A percentile compares a stretch with the other conserved stretches of the same genome.
Conservation (phyloP, 2,888 invertebrate species). For the Clivina fossor region DNA sequence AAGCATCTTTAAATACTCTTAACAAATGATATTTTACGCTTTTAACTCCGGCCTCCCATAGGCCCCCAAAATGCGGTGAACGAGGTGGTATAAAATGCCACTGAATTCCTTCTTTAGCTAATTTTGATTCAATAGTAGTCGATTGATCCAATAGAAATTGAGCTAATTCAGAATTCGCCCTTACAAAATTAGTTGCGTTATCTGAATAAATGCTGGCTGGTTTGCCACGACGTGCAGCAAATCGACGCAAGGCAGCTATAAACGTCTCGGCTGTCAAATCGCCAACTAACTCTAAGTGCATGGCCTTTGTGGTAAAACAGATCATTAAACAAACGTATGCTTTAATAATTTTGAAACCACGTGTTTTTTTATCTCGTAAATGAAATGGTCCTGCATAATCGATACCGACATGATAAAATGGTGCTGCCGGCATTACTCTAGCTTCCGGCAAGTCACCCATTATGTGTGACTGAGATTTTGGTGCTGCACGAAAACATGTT, state of each 20-base stretch:
- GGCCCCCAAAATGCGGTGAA: too few relatives aligned
- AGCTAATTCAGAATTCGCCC: constrained; percentile 27
- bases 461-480: constrained; percentile 10
- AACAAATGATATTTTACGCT: constrained; percentile 37
- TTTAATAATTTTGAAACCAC: constrained; percentile 27
- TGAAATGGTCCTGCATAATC: constrained; percentile 35
- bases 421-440: constrained; percentile 2
- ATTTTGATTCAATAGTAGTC: not conserved
- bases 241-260: constrained; percentile 36
- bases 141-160: too few relatives aligned
- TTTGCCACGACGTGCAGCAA: constrained; percentile 38
- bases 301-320: constrained; percentile 29
- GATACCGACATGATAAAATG: constrained; percentile 24
- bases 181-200: constrained; percentile 38
- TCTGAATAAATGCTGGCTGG: constrained; percentile 36
- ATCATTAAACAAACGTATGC: constrained; percentile 30
- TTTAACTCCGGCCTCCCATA: constrained; percentile 23
- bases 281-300: constrained; percentile 3
- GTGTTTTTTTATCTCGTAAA: constrained; percentile 30
- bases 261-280: constrained; percentile 34
- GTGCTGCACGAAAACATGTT: constrained; percentile 17
- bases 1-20: constrained; percentile 27
- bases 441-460: constrained; percentile 40
- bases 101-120: constrained; percentile 33
- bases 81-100: constrained; percentile 42